phyloP scores from a whole-genome alignment of 37 sponge, comb jelly and placozoan species.

The Cliona cf. orientalis region DNA sequence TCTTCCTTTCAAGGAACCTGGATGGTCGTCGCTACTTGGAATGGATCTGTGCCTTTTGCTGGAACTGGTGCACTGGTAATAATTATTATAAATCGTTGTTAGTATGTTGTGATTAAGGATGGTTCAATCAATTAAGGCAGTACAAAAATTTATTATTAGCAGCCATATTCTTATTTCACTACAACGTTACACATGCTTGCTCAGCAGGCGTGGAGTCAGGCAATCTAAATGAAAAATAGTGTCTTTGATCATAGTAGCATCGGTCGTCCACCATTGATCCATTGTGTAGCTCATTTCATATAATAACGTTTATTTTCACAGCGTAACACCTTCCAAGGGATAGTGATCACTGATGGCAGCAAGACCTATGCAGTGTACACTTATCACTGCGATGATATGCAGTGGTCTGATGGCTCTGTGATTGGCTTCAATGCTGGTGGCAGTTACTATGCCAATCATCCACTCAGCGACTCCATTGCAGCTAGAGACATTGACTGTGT shows the following conservation, averaged over 20 bases:
- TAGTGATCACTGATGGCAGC: conserved; percentile 27
- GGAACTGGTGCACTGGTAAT: too few relatives aligned
- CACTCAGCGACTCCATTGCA: background rate
- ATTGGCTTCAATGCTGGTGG: conserved; percentile 41
- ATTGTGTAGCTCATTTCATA: too few relatives aligned
- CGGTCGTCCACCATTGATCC: too few relatives aligned
- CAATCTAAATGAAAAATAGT: too few relatives aligned
- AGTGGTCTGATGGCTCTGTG: conserved; percentile 19
- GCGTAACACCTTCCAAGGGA: conserved; percentile 34
- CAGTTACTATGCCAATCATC: conserved; percentile 20
- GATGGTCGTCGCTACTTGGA: background rate
- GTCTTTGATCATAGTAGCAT: too few relatives aligned
- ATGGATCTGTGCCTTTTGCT: background rate
- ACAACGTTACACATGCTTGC: too few relatives aligned
- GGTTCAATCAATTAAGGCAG: too few relatives aligned
- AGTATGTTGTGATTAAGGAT: too few relatives aligned
- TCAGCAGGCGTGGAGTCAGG: too few relatives aligned
- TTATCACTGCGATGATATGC: conserved; percentile 16
- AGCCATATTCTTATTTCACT: too few relatives aligned
- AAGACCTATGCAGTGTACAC: conserved; percentile 34
- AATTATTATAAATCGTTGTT: too few relatives aligned
- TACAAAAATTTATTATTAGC: too few relatives aligned
- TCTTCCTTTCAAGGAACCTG: background rate
- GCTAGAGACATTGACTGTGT: background rate
- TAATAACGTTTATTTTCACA: conserved; percentile 17